Evolutionary conservation across 2,888 invertebrate genomes (phyloP).

Genomic region (Apamea anceps): DNA sequence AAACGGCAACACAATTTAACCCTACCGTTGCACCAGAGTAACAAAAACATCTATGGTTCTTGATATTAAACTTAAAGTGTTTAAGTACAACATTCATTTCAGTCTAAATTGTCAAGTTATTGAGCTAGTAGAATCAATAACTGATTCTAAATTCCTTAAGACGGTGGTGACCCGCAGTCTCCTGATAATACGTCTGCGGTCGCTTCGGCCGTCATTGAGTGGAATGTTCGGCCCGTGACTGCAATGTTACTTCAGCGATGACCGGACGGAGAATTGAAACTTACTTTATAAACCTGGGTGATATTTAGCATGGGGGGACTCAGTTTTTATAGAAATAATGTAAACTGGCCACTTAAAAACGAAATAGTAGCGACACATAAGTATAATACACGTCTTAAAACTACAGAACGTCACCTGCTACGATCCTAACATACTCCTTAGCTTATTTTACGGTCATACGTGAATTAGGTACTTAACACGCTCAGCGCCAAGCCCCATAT

Average conservation of each 20-base stretch:
- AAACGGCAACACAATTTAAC: not conserved
- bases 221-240: conserved; percentile 19
- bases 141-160: conserved; percentile 14
- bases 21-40: too few species aligned
- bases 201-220: conserved; percentile 17
- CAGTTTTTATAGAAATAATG: not conserved
- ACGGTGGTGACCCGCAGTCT: conserved; percentile 5
- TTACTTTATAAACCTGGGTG: not conserved
- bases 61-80: not conserved
- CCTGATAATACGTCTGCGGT: conserved; percentile 14
- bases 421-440: too few species aligned
- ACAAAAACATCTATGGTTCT: not conserved
- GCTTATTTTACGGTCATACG: too few species aligned
- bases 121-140: not conserved
- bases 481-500: too few species aligned
- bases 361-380: not conserved
- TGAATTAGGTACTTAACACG: not conserved
- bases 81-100: too few species aligned
- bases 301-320: too few species aligned
- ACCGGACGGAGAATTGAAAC: not conserved
- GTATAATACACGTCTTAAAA: too few species aligned
- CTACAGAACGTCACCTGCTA: too few species aligned
- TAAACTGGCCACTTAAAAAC: not conserved
- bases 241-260: not conserved
- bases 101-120: not conserved